phyloP scores from a whole-genome alignment of 2,888 invertebrate genomes.

The Polydrusus cervinus region DNA sequence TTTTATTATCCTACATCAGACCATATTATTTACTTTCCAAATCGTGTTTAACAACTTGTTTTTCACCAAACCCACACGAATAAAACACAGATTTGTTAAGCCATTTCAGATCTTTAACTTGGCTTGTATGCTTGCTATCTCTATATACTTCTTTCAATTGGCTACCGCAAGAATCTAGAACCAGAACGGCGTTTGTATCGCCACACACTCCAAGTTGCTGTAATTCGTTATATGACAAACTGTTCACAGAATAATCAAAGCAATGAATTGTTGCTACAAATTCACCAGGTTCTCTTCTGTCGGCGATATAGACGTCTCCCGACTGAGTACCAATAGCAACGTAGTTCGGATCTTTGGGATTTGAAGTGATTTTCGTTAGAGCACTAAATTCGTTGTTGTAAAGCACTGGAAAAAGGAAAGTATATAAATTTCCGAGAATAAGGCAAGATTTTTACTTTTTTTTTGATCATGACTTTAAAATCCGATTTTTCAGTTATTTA shows the following conservation, averaged over 20 bases:
- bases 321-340: conserved; percentile 73
- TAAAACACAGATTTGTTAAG: conserved; percentile 71
- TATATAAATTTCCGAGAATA: too few relatives aligned
- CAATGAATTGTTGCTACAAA: conserved; percentile 65
- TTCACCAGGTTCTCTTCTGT: conserved; percentile 71
- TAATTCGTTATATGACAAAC: conserved; percentile 68
- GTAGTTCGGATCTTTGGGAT: conserved; percentile 68
- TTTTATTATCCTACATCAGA: too few relatives aligned
- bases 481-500: too few relatives aligned
- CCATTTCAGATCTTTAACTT: conserved; percentile 76
- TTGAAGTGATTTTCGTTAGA: conserved; percentile 71
- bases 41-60: conserved; percentile 52
- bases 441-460: too few relatives aligned
- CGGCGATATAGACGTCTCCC: conserved; percentile 73
- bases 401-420: conserved; percentile 66
- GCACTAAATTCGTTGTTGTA: conserved; percentile 69
- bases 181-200: conserved; percentile 70
- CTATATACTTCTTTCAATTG: conserved; percentile 68
- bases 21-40: conserved; percentile 7
- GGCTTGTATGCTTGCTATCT: conserved; percentile 72
- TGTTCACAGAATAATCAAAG: conserved; percentile 68
- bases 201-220: conserved; percentile 72
- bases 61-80: conserved; percentile 76
- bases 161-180: conserved; percentile 68
- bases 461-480: too few relatives aligned